Percentiles rank a stretch among this genome's conserved stretches.
Evolutionary conservation across 2,888 invertebrate genomes (phyloP).

Genomic region (Abrostola tripartita): DNA sequence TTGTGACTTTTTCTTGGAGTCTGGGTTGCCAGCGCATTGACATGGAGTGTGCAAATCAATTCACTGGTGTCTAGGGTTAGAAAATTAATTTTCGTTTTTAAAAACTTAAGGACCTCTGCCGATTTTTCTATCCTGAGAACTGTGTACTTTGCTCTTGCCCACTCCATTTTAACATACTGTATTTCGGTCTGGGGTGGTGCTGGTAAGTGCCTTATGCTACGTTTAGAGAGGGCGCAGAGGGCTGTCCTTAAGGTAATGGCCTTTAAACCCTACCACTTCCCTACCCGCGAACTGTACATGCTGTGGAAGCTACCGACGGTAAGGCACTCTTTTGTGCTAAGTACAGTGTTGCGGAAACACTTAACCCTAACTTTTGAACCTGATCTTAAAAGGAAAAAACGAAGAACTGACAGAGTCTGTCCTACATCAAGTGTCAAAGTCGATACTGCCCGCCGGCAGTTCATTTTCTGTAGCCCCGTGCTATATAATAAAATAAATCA

Average conservation of each 20-base stretch:
- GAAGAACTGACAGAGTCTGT: not conserved
- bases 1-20: no score
- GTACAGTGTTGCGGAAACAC: no score
- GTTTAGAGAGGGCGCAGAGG: slow-evolving; percentile 2
- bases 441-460: not conserved
- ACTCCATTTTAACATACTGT: slow-evolving; percentile 12
- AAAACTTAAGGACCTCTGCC: slow-evolving; percentile 1
- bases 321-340: not conserved
- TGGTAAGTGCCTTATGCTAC: not conserved
- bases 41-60: slow-evolving; percentile 1
- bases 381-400: no score
- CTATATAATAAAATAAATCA: slow-evolving; percentile 2
- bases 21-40: no score
- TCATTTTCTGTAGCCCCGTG: not conserved
- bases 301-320: slow-evolving; percentile 3
- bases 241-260: slow-evolving; percentile 13
- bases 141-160: slow-evolving; percentile 11
- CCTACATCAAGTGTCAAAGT: not conserved
- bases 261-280: slow-evolving; percentile 4
- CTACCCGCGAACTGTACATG: not conserved
- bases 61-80: not conserved
- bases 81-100: slow-evolving; percentile 7
- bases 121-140: not conserved
- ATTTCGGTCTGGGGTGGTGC: slow-evolving; percentile 7
- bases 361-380: no score